Evolutionary conservation across 2,888 invertebrate genomes (phyloP).

Genomic region (Apodemia duryi): DNA sequence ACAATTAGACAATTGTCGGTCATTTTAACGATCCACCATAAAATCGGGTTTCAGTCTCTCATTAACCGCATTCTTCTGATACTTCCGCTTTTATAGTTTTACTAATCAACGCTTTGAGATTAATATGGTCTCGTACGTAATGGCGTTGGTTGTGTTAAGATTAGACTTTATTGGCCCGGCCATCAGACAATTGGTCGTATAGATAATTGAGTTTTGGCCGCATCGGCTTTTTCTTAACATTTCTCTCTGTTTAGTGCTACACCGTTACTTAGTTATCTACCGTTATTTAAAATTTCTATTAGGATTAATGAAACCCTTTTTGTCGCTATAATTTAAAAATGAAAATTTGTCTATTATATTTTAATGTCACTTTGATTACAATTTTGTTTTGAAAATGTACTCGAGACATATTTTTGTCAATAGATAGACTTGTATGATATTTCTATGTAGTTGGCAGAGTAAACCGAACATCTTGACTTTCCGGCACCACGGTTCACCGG

Average conservation of each 20-base stretch:
- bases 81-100: slow-evolving; percentile 79
- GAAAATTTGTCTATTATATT: not conserved
- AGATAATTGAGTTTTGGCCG: slow-evolving; percentile 72
- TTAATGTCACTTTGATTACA: not conserved
- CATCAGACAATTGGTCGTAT: slow-evolving; percentile 72
- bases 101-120: slow-evolving; percentile 77
- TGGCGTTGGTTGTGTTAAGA: slow-evolving; percentile 67
- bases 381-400: not conserved
- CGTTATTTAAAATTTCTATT: slow-evolving; percentile 16
- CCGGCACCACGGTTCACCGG: too few relatives aligned
- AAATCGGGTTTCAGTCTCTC: slow-evolving; percentile 73
- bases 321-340: slow-evolving; percentile 12
- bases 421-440: too few relatives aligned
- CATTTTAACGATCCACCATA: slow-evolving; percentile 74
- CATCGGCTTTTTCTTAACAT: slow-evolving; percentile 45
- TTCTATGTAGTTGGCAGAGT: too few relatives aligned
- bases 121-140: slow-evolving; percentile 71
- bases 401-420: too few relatives aligned
- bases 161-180: slow-evolving; percentile 70
- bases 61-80: slow-evolving; percentile 78
- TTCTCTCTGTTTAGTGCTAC: slow-evolving; percentile 56
- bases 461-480: too few relatives aligned
- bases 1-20: slow-evolving; percentile 79
- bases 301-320: slow-evolving; percentile 14
- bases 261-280: slow-evolving; percentile 38